Base-by-base conservation (phyloP, 1,140 invertebrate species). In the Meloidogyne floridensis region DNA sequence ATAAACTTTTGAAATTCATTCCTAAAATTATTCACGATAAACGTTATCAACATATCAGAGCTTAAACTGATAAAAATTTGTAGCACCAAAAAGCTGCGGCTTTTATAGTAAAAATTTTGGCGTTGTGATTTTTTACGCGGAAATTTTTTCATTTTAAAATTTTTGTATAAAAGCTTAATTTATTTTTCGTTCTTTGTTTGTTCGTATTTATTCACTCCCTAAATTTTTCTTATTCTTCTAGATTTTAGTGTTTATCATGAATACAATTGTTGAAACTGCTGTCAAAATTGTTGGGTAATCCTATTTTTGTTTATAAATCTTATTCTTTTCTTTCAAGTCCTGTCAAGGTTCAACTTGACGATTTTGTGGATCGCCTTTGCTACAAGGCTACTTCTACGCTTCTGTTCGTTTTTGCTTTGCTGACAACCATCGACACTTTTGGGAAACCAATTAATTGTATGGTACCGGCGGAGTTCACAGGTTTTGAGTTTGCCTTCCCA, bases 381-480 rank as follows among this genome's bases (percentile, higher is more conserved):
- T 78, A 72, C 42, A 65, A 71, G 32, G 65, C 47, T 65, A 78
- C 77, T 42, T 18, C 77, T 47, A 43, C 69, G 65, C 59, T 78
- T 10, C 77, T 78, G 15, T n/a, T 42, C 7, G 11, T 78, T 4
- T 78, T 78, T 47, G 72, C 72, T n/a, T 20, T 78, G 65, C 69
- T 78, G n/a, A 78, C 77, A n/a, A 78, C n/a, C 11, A 71, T 78
- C 18, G 77, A 78, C 54, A 65, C 69, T 42, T 81, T 81, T 75
- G 80, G 72, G 8, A 20, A 20, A 20, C 20, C 20, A 20, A 20
- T 20, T 20, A 20, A 20, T 20, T 20, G 20, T 20, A 20, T 81
- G 80, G 72, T 75, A 8, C 80, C 80, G 2, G 56, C 70, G 15
- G 80, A 81, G 18, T 81, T 75, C 42, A 59, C 80, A 53, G 20